Evolutionary conservation across 2,113 vertebrate genomes (phyloP).

Genomic region (Triplophysa rosa): DNA sequence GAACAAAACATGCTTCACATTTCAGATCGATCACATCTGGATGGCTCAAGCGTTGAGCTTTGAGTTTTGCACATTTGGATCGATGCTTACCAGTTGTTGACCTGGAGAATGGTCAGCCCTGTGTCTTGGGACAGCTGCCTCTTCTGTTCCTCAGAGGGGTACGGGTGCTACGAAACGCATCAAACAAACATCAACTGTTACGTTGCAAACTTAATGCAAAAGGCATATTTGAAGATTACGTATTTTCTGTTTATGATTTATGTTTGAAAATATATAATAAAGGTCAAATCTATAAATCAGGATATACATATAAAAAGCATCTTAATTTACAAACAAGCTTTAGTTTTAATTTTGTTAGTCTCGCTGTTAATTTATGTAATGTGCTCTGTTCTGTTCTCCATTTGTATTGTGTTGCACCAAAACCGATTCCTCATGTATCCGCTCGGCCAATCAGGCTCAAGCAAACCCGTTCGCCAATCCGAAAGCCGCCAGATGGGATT

Average conservation of each 20-base stretch:
- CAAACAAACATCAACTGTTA: conserved; percentile 46
- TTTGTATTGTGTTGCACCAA: background rate
- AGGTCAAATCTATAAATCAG: background rate
- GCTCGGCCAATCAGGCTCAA: conserved; percentile 6
- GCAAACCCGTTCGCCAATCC: conserved; percentile 22
- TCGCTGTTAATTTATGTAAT: no score
- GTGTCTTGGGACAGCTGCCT: conserved; percentile 96
- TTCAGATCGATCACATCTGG: conserved; percentile 1
- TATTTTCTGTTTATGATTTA: no score
- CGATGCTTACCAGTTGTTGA: conserved; percentile 94
- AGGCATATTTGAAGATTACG: background rate
- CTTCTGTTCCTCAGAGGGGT: conserved; percentile 98
- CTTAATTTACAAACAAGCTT: no score
- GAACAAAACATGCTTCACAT: background rate
- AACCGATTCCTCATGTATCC: conserved; percentile 7
- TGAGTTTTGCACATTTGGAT: background rate
- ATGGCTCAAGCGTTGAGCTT: background rate
- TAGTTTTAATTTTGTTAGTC: no score
- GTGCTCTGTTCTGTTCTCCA: no score
- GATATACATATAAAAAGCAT: no score
- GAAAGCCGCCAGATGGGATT: conserved; percentile 16
- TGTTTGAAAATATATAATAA: background rate
- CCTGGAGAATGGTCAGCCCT: conserved; percentile 93
- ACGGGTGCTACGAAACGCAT: conserved; percentile 84
- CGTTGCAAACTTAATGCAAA: background rate